Evolutionary conservation across 2,113 vertebrate genomes (phyloP).

Genomic region (Fukomys damarensis): DNA sequence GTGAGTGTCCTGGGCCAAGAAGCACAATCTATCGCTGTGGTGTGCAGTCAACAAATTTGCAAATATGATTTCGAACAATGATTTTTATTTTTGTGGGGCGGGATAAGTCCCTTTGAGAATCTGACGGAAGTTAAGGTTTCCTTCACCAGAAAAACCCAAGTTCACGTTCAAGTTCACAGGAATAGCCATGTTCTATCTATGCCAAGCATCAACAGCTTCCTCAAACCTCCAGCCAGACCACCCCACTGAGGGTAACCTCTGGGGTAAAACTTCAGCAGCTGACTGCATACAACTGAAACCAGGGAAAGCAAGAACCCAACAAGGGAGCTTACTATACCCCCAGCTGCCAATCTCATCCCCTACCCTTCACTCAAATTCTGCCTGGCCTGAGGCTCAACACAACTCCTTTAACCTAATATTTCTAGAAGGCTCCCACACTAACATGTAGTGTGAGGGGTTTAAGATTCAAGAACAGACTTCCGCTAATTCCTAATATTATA

Average conservation of each 20-base stretch:
- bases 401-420: neutral
- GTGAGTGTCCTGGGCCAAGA: neutral
- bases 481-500: neutral
- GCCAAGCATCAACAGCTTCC: neutral
- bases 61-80: neutral
- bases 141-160: neutral
- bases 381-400: neutral
- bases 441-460: neutral
- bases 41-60: neutral
- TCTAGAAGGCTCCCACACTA: neutral
- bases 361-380: neutral
- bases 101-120: neutral
- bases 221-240: neutral
- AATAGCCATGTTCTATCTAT: neutral
- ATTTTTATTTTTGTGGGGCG: neutral
- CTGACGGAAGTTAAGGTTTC: neutral
- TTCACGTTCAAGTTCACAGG: neutral
- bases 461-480: neutral
- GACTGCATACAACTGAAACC: neutral
- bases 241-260: neutral
- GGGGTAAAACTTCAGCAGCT: neutral
- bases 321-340: neutral
- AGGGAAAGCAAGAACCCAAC: neutral
- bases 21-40: neutral
- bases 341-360: neutral